phyloP scores from a whole-genome alignment of 2,113 vertebrate species.

The Daboia siamensis region DNA sequence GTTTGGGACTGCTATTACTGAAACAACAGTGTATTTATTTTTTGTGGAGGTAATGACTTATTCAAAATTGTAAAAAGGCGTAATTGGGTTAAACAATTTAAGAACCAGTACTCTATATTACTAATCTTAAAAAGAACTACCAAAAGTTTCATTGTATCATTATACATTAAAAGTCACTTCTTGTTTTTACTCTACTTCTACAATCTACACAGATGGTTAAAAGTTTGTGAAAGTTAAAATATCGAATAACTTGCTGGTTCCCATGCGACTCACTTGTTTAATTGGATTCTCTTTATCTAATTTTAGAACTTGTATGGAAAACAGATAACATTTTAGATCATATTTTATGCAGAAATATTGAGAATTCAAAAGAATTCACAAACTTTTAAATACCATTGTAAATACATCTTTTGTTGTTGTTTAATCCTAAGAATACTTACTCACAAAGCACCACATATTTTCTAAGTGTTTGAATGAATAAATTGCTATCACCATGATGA shows the following conservation, averaged over 20 bases:
- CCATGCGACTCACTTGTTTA: background rate
- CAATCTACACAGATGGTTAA: background rate
- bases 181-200: background rate
- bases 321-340: background rate
- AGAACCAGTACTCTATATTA: background rate
- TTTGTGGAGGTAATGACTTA: background rate
- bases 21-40: background rate
- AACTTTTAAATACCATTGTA: background rate
- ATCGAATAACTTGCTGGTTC: background rate
- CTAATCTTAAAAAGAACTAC: background rate
- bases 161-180: background rate
- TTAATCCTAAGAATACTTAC: conserved; percentile 74
- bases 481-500: conserved; percentile 87
- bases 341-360: background rate
- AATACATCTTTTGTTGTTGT: background rate
- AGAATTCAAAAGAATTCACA: background rate
- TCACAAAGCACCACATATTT: conserved; percentile 82
- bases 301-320: background rate
- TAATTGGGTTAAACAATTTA: background rate
- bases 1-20: background rate
- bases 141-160: background rate
- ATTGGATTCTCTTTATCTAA: background rate
- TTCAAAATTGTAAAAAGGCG: background rate
- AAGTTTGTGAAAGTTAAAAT: background rate
- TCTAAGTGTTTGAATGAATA: conserved; percentile 84